These are phyloP conservation scores for Urocolius indicus DNA, from an alignment of 2,113 vertebrate genomes.

Conservation along the genomic window DNA sequence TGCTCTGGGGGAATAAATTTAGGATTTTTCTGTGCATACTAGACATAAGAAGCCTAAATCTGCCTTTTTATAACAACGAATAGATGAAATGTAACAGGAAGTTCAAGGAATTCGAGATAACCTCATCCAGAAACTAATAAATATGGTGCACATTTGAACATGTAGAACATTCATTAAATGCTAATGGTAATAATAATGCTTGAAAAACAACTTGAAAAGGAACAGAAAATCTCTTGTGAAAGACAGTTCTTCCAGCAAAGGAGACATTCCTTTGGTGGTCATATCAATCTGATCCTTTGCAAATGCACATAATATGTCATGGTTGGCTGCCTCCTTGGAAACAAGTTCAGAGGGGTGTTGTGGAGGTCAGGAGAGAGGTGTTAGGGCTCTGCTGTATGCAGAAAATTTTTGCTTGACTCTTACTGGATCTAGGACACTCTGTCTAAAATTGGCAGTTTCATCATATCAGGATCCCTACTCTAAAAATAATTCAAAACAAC, in stretches of 20 bases:
- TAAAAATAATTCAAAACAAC: neutral
- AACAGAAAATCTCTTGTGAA: conserved; percentile 34
- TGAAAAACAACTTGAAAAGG: conserved; percentile 23
- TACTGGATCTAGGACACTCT: neutral
- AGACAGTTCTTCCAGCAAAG: conserved; percentile 17
- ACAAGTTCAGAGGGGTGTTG: neutral
- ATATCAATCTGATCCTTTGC: neutral
- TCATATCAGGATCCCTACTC: neutral
- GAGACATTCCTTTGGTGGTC: conserved; percentile 40
- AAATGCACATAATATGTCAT: neutral
- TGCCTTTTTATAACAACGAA: neutral
- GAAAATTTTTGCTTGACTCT: neutral
- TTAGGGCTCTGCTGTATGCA: neutral
- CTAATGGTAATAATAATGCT: neutral
- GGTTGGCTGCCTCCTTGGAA: neutral
- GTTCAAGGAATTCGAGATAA: neutral
- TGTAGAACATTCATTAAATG: conserved; percentile 14
- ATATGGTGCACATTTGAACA: neutral
- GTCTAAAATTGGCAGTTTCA: neutral
- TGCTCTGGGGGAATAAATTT: conserved; percentile 5
- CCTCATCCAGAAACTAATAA: neutral
- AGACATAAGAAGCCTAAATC: neutral
- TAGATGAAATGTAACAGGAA: neutral
- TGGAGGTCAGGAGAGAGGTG: neutral
- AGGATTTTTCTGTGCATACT: neutral